phyloP scores from a whole-genome alignment of 2,113 vertebrate genomes.

The Choloepus hoffmanni region DNA sequence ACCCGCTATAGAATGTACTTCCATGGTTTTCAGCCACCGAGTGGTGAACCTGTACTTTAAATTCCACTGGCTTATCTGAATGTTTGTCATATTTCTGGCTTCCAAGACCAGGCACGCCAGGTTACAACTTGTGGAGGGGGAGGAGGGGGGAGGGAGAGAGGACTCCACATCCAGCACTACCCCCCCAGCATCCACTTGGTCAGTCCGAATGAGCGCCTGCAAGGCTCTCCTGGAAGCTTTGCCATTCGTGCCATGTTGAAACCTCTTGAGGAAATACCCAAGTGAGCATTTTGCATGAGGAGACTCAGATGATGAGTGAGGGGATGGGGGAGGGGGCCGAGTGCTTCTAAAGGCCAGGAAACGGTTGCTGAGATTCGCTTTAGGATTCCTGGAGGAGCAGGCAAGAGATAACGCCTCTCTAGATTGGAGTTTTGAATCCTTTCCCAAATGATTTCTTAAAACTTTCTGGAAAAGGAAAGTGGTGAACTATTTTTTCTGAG shows the following conservation, averaged over 20 bases:
- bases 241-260: background rate
- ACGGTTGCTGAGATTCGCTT: background rate
- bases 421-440: background rate
- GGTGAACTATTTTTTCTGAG: background rate
- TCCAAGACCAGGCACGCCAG: conserved; percentile 37
- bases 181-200: background rate
- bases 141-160: background rate
- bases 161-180: no score
- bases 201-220: background rate
- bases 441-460: conserved; percentile 13
- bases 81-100: conserved; percentile 77
- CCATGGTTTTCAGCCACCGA: background rate
- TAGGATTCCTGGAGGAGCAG: background rate
- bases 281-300: background rate
- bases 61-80: conserved; percentile 75
- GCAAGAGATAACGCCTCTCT: background rate
- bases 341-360: background rate
- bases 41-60: background rate
- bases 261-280: background rate
- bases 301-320: background rate
- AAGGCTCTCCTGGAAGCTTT: background rate
- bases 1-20: background rate
- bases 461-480: background rate
- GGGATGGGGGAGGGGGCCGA: background rate
- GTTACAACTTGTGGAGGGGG: conserved; percentile 59